Base-by-base conservation (phyloP, 1,140 invertebrate genomes). In the Scaptomyza hsui region DNA sequence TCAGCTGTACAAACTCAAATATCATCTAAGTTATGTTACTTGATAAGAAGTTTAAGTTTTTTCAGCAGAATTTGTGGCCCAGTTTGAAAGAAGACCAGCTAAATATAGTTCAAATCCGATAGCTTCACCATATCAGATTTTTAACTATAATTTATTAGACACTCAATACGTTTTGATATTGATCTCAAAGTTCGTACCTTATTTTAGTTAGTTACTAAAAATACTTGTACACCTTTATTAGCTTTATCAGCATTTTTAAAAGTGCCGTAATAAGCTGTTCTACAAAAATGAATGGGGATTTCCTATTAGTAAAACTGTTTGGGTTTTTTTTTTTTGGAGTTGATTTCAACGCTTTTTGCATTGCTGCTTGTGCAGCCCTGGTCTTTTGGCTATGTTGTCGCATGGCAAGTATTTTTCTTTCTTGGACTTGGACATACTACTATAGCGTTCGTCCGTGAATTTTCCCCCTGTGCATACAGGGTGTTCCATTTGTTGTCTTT, bases 371-470 rank as follows among this genome's bases (percentile, higher is more conserved):
- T 59, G 62, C 63, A 72, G 63, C 69, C 69, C 69, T 72, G 69
- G 69, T 65, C 59, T 65, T 29, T 57, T 85, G 67, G 75, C 61
- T 67, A 63, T 68, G 81, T 85, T 85, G 81, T 86, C 82, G 81
- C 81, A 78, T 83, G 77, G 81, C 81, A 86, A 85, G 81, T 88
- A 85, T 85, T 85, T 85, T 83, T 85, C 81, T 81, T 85, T 88
- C 81, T 85, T 86, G 81, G 81, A 85, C 81, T 86, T 85, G 82
- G 77, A 86, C 81, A 86, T 79, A 86, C 74, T 29, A 29, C 26
- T 29, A 29, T 29, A 85, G 77, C 82, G 77, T 73, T 86, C 81
- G 81, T 85, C 73, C 81, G 81, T 86, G 81, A 85, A 85, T 86
- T 86, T 86, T 76, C 78, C 69, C 59, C 64, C 1, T 29, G 26